phyloP scores from a whole-genome alignment of 2,888 invertebrate genomes.

The Omphaloscelis lunosa region DNA sequence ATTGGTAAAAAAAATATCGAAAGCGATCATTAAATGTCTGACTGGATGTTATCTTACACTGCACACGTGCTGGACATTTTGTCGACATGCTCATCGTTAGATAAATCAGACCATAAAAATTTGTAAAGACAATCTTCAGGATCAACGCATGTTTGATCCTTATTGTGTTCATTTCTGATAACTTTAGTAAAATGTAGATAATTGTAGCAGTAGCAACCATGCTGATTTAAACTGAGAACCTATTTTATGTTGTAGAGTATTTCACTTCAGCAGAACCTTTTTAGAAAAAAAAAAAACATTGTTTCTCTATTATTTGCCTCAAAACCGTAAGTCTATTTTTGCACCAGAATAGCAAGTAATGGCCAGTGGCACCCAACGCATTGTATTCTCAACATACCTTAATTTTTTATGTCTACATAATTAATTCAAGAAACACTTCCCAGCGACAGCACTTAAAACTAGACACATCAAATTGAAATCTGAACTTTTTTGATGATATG shows the following conservation, averaged over 20 bases:
- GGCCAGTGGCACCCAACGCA: not conserved
- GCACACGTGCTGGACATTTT: not conserved
- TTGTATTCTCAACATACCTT: slow-evolving; percentile 22
- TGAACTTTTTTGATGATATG: slow-evolving; percentile 55
- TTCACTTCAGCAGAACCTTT: not conserved
- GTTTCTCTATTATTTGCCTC: not conserved
- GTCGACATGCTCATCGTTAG: not conserved
- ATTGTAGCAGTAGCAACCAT: not conserved
- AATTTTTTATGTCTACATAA: slow-evolving; percentile 27
- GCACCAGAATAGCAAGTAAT: not conserved
- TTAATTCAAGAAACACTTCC: slow-evolving; percentile 41
- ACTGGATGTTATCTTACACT: not conserved
- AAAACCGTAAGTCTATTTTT: not conserved
- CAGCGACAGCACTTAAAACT: slow-evolving; percentile 29
- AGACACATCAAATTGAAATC: slow-evolving; percentile 47
- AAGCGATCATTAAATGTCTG: not conserved
- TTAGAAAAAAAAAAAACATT: not conserved
- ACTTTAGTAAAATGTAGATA: not conserved
- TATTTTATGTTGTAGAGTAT: not conserved
- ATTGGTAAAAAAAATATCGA: slow-evolving; percentile 11
- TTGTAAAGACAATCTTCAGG: slow-evolving; percentile 7
- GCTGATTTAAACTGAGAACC: not conserved
- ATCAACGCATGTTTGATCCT: slow-evolving; percentile 18
- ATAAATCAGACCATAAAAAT: slow-evolving; percentile 8
- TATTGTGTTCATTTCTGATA: not conserved